These are phyloP conservation scores for Sipha flava DNA, from an alignment of 1,140 invertebrate genomes.

Conservation along the genomic window DNA sequence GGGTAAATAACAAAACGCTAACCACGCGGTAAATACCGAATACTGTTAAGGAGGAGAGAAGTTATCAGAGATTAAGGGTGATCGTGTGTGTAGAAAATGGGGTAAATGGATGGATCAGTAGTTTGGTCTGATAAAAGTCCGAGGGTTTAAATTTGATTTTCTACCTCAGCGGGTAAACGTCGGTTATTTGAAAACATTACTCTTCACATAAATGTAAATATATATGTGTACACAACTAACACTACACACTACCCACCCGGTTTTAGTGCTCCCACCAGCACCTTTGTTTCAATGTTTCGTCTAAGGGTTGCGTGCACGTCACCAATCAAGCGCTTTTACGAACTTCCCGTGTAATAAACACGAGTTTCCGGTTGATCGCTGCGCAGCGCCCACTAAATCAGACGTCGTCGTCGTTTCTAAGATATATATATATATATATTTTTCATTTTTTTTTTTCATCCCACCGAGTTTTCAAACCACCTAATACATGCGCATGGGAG, in stretches of 20 bases:
- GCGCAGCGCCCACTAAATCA: neutral
- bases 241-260: too few relatives aligned
- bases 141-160: conserved; percentile 20
- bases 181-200: conserved; percentile 2
- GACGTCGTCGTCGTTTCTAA: neutral
- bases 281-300: too few relatives aligned
- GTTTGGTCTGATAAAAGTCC: neutral
- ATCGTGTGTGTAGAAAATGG: too few relatives aligned
- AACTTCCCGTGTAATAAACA: neutral
- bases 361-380: neutral
- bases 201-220: neutral
- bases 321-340: neutral
- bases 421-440: neutral
- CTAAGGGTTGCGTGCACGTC: neutral
- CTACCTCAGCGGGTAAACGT: neutral
- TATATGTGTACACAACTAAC: neutral
- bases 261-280: too few relatives aligned
- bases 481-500: too few relatives aligned
- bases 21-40: neutral
- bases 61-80: neutral
- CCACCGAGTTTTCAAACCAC: neutral
- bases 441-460: neutral
- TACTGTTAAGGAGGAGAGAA: too few relatives aligned
- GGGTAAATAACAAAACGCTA: too few relatives aligned
- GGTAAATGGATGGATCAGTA: neutral